phyloP scores from a whole-genome alignment of 2,888 invertebrate species.

The Folsomia candida region DNA sequence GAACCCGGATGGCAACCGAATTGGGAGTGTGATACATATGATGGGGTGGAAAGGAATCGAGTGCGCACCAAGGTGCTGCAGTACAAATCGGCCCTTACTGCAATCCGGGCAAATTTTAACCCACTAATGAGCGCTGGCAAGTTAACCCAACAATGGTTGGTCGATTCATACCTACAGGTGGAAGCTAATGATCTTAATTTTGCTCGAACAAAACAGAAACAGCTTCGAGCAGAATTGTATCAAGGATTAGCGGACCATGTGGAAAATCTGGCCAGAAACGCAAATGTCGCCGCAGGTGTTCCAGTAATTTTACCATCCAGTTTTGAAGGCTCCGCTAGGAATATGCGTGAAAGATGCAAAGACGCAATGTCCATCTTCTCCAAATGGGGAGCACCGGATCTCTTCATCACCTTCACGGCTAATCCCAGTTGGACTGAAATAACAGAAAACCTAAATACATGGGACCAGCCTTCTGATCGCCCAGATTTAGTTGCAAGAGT shows the following conservation, averaged over 20 bases:
- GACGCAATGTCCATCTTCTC: slow-evolving; percentile 12
- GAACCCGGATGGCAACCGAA: too few relatives aligned
- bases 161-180: not conserved
- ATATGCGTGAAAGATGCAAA: slow-evolving; percentile 15
- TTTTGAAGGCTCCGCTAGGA: not conserved
- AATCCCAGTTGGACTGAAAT: slow-evolving; percentile 55
- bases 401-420: slow-evolving; percentile 52
- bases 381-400: slow-evolving; percentile 4
- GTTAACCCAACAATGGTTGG: not conserved
- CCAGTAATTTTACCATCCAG: slow-evolving; percentile 53
- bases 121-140: too few relatives aligned
- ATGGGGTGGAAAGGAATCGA: too few relatives aligned
- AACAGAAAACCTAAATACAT: slow-evolving; percentile 32
- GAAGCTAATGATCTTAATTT: not conserved
- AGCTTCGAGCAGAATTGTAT: not conserved
- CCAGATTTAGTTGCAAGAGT: slow-evolving; percentile 50
- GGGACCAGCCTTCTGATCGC: slow-evolving; percentile 40
- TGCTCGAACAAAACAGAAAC: not conserved
- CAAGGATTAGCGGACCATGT: slow-evolving; percentile 10
- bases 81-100: too few relatives aligned
- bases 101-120: too few relatives aligned
- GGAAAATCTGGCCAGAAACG: not conserved
- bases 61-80: too few relatives aligned
- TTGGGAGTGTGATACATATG: too few relatives aligned
- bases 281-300: slow-evolving; percentile 48